Conservation (phyloP, 1,140 invertebrate species). For the Lucilia cuprina region DNA sequence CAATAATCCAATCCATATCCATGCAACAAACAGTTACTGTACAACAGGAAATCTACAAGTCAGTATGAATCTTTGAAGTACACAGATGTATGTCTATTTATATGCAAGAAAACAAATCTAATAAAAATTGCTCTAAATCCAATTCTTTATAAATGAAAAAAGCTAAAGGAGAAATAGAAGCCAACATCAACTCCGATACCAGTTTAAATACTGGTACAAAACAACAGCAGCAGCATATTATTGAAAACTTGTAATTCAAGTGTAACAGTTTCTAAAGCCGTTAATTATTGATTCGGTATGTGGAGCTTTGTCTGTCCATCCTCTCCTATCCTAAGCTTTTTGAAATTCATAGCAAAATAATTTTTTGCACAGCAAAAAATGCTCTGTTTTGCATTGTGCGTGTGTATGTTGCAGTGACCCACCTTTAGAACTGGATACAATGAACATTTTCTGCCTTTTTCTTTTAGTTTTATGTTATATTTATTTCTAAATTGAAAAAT, state of each 20-base stretch:
- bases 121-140: conserved; percentile 21
- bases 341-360: not conserved
- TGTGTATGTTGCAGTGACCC: not conserved
- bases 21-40: conserved; percentile 15
- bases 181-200: not conserved
- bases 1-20: not conserved
- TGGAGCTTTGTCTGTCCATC: not conserved
- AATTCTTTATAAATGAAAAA: not conserved
- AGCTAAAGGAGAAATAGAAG: not conserved
- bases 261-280: conserved; percentile 24
- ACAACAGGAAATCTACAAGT: not conserved
- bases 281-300: conserved; percentile 14
- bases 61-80: too few species aligned
- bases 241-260: not conserved
- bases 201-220: not conserved
- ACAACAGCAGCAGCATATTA: not conserved
- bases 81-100: not conserved
- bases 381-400: not conserved
- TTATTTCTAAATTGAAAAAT: not conserved
- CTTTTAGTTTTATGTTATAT: not conserved
- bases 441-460: not conserved
- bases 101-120: not conserved
- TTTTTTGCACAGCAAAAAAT: not conserved
- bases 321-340: not conserved
- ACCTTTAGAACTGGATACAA: conserved; percentile 29